A percentile compares a stretch with the other conserved stretches of the same genome.
These are phyloP conservation scores for Gymnorhina tibicen DNA, from an alignment of 2,113 vertebrate genomes.

Conservation along the genomic window DNA sequence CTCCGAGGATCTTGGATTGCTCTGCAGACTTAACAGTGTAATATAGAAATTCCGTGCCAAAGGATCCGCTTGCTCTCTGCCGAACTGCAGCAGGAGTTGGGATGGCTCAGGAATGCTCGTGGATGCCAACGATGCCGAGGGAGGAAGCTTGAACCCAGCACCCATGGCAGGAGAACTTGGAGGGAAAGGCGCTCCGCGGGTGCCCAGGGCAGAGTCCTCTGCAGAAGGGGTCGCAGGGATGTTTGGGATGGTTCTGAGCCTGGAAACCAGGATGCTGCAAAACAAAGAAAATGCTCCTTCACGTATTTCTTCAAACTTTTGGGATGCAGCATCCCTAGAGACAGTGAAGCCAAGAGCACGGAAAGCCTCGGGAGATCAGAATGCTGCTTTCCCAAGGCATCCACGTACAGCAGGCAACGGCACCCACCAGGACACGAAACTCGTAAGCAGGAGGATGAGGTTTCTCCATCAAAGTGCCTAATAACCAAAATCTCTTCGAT, in stretches of 20 bases:
- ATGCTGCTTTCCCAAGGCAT: neutral
- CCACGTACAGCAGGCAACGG: neutral
- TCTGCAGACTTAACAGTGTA: neutral
- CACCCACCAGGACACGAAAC: too few species aligned
- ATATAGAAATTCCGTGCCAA: rapidly evolving
- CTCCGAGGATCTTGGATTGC: neutral
- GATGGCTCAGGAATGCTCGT: neutral
- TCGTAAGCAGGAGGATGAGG: neutral
- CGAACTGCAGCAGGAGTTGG: neutral
- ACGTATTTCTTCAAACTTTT: rapidly evolving
- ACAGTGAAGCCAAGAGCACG: rapidly evolving
- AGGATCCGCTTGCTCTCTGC: neutral
- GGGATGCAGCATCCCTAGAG: neutral
- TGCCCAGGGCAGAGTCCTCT: neutral
- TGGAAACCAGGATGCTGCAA: neutral
- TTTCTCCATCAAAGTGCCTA: neutral
- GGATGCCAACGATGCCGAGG: rapidly evolving
- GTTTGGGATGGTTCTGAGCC: neutral
- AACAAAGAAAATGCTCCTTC: neutral
- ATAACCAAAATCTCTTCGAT: neutral
- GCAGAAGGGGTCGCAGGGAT: neutral
- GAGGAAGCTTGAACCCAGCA: neutral
- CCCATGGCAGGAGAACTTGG: neutral
- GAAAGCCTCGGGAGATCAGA: neutral
- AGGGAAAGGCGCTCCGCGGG: neutral